A percentile compares a stretch with the other conserved stretches of the same genome.
These are phyloP conservation scores for Heliconius congener DNA, from an alignment of 1,140 invertebrate genomes.

Conservation along the genomic window DNA sequence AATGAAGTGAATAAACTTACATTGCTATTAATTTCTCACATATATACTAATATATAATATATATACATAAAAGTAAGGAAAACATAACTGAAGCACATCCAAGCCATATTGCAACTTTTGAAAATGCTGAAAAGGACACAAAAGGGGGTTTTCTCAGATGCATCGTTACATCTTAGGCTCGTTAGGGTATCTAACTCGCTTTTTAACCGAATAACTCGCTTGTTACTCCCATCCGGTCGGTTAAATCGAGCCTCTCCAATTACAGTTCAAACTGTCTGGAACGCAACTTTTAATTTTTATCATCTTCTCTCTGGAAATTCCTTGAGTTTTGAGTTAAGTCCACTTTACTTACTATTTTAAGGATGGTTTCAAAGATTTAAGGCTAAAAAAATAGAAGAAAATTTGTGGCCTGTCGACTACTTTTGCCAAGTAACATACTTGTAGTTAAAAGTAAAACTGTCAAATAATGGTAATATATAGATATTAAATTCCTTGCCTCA, in stretches of 20 bases:
- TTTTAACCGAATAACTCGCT: constrained; percentile 60
- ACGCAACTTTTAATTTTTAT: constrained; percentile 39
- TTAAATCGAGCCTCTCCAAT: constrained; percentile 62
- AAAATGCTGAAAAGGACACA: constrained; percentile 35
- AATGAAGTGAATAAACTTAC: no score
- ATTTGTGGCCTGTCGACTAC: no score
- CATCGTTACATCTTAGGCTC: constrained; percentile 63
- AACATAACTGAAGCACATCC: background rate
- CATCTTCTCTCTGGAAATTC: constrained; percentile 23
- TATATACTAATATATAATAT: no score
- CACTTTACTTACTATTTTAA: background rate
- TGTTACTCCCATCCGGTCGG: constrained; percentile 66
- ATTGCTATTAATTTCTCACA: no score
- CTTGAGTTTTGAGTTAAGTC: background rate
- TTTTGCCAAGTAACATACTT: no score
- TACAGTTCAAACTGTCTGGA: constrained; percentile 41
- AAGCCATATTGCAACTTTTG: constrained; percentile 3
- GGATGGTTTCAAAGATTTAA: background rate
- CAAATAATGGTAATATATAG: no score
- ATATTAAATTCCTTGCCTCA: no score
- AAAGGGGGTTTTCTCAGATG: constrained; percentile 50
- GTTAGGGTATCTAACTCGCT: constrained; percentile 51
- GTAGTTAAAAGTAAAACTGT: no score
- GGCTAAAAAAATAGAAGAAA: background rate
- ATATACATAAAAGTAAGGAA: no score